phyloP scores from a whole-genome alignment of 2,888 invertebrate genomes.

The Trissolcus brochymenae region DNA sequence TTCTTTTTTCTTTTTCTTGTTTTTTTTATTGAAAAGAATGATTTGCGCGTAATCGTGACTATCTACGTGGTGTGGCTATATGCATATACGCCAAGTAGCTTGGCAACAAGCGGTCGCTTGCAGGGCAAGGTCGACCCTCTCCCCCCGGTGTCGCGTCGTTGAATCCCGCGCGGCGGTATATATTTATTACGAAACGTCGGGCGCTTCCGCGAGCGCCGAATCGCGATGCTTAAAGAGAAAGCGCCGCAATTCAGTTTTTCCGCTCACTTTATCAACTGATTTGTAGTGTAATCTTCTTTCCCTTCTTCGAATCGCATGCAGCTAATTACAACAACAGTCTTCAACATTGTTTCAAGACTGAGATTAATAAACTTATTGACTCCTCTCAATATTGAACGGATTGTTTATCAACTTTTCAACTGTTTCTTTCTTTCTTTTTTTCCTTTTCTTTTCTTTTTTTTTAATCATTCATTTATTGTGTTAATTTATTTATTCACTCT shows the following conservation, averaged over 20 bases:
- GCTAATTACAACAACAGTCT: too few relatives aligned
- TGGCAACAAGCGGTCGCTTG: constrained; percentile 73
- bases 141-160: constrained; percentile 64
- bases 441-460: too few relatives aligned
- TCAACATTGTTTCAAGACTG: too few relatives aligned
- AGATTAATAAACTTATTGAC: too few relatives aligned
- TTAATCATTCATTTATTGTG: too few relatives aligned
- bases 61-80: constrained; percentile 46
- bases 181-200: constrained; percentile 72
- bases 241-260: constrained; percentile 16
- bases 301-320: background rate
- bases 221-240: constrained; percentile 50
- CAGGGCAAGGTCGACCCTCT: constrained; percentile 74
- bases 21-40: too few relatives aligned
- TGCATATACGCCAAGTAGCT: constrained; percentile 71
- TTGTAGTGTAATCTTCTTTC: background rate
- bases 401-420: too few relatives aligned
- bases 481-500: too few relatives aligned
- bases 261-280: too few relatives aligned
- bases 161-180: constrained; percentile 67
- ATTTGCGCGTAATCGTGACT: constrained; percentile 39
- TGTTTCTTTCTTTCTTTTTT: background rate
- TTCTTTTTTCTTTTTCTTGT: too few relatives aligned
- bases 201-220: constrained; percentile 52
- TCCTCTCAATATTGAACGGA: too few relatives aligned